These are phyloP conservation scores for Crenichthys baileyi DNA, from an alignment of 2,797 vertebrate genomes.

Conservation along the genomic window DNA sequence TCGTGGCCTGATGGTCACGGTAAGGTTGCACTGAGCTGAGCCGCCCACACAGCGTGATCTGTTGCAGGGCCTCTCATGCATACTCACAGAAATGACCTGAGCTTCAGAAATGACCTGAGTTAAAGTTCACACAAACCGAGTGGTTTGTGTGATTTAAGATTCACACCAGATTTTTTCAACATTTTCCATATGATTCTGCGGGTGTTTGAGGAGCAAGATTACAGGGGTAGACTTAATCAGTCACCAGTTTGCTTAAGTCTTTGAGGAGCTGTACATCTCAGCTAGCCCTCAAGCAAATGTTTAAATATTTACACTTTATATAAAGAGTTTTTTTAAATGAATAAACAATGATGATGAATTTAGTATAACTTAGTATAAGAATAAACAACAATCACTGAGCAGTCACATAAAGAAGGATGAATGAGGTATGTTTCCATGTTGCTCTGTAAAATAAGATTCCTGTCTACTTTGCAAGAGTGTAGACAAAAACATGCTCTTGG, in stretches of 20 bases:
- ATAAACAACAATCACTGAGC: conserved; percentile 5
- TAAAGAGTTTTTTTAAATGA: conserved; percentile 42
- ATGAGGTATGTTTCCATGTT: conserved; percentile 8
- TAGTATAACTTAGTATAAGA: not conserved
- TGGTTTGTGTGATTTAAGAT: conserved; percentile 37
- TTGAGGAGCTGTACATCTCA: conserved; percentile 15
- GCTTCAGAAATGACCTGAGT: conserved; percentile 27
- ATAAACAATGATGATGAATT: conserved; percentile 12
- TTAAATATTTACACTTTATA: conserved; percentile 37
- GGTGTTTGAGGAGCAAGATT: conserved; percentile 39
- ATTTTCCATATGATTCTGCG: not conserved
- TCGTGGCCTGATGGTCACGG: conserved; percentile 22
- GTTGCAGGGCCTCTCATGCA: conserved; percentile 24
- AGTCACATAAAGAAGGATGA: not conserved
- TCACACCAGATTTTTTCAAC: conserved; percentile 21
- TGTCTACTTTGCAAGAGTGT: conserved; percentile 13
- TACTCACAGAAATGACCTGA: conserved; percentile 21
- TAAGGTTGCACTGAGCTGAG: conserved; percentile 10
- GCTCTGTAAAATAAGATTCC: conserved; percentile 15
- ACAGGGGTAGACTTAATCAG: conserved; percentile 30
- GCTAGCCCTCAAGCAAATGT: conserved; percentile 10
- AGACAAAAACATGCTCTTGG: conserved; percentile 17
- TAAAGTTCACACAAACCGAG: conserved; percentile 35
- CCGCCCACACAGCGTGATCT: conserved; percentile 39
- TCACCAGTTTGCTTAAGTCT: not conserved